These are phyloP conservation scores for Agriotes lineatus DNA, from an alignment of 2,888 invertebrate genomes.

Conservation along the genomic window DNA sequence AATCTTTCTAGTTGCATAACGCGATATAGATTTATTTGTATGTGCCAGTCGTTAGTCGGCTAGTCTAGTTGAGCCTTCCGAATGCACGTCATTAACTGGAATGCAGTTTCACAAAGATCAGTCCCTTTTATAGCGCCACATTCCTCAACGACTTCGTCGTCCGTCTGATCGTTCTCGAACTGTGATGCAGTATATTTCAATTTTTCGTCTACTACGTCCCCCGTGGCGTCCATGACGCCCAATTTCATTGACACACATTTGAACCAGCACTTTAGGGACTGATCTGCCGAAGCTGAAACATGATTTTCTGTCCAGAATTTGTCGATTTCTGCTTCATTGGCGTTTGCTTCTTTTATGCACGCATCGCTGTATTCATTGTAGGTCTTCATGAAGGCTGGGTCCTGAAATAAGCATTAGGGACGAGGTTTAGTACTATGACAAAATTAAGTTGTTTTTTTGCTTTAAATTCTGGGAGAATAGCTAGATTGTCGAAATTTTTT, in stretches of 20 bases:
- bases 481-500: too few species aligned
- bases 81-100: neutral
- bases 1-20: too few species aligned
- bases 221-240: neutral
- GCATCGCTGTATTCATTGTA: neutral
- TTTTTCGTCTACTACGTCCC: neutral
- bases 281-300: too few species aligned
- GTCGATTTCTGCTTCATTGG: neutral
- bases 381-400: neutral
- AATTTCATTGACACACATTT: neutral
- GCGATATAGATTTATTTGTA: too few species aligned
- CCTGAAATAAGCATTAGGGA: too few species aligned
- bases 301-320: neutral
- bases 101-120: constrained; percentile 5
- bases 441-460: too few species aligned
- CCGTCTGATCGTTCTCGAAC: neutral
- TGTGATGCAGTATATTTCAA: neutral
- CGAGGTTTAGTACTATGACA: too few species aligned
- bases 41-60: too few species aligned
- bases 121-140: neutral
- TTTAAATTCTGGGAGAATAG: too few species aligned
- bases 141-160: neutral
- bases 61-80: neutral
- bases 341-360: neutral
- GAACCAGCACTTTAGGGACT: too few species aligned